Percentiles rank a stretch among this genome's conserved stretches.
These are phyloP conservation scores for Danio kyathit DNA, from an alignment of 2,797 vertebrate species.

Conservation along the genomic window DNA sequence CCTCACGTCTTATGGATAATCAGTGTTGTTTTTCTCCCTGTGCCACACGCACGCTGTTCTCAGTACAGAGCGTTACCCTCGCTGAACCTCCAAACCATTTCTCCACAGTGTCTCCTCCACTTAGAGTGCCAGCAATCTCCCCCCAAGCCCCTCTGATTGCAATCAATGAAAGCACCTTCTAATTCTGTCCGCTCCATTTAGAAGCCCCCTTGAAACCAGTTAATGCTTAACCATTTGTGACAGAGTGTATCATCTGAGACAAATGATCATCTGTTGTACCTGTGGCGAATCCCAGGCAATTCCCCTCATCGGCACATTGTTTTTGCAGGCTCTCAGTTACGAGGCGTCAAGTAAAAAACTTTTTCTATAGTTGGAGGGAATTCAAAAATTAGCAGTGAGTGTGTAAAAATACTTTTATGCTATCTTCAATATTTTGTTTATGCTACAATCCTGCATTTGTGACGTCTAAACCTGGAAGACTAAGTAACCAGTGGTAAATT, in stretches of 20 bases:
- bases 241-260: constrained; percentile 60
- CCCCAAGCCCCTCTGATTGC: constrained; percentile 64
- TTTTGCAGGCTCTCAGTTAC: not conserved
- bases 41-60: constrained; percentile 40
- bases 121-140: constrained; percentile 51
- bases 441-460: too few relatives aligned
- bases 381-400: not conserved
- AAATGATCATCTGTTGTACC: constrained; percentile 52
- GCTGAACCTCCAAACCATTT: constrained; percentile 40
- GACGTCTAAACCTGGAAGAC: too few relatives aligned
- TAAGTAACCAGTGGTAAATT: too few relatives aligned
- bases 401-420: constrained; percentile 10
- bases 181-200: constrained; percentile 62
- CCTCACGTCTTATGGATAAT: constrained; percentile 62
- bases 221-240: constrained; percentile 63
- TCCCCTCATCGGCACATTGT: constrained; percentile 14
- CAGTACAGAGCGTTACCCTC: constrained; percentile 32
- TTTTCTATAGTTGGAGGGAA: not conserved
- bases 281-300: constrained; percentile 41
- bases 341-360: not conserved
- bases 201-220: constrained; percentile 55
- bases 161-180: constrained; percentile 68
- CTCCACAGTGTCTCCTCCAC: constrained; percentile 56
- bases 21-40: constrained; percentile 61
- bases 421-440: not conserved